Percentiles rank a stretch among this genome's conserved stretches.
These are phyloP conservation scores for Burhinus bistriatus DNA, from an alignment of 2,113 vertebrate genomes.

Conservation along the genomic window DNA sequence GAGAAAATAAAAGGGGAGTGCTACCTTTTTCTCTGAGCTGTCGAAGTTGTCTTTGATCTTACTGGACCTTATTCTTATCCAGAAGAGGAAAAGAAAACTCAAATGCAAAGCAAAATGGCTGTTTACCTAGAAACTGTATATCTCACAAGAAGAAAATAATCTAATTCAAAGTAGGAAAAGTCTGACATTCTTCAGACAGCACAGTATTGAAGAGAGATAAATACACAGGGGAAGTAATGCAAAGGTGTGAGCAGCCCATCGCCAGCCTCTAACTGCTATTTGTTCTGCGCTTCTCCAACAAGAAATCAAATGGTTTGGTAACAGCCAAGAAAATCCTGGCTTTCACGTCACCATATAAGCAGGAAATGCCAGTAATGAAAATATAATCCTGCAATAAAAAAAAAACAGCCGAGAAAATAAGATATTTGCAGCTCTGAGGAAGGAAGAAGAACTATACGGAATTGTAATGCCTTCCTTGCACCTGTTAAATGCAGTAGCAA, in stretches of 20 bases:
- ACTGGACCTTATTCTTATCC: background rate
- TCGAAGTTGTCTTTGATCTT: background rate
- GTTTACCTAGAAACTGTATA: background rate
- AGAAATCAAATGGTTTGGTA: background rate
- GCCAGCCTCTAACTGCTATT: background rate
- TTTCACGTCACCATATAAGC: background rate
- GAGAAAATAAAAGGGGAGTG: background rate
- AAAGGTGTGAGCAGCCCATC: background rate
- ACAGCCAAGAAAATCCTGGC: conserved; percentile 38
- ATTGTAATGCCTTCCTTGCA: background rate
- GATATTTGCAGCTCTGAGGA: background rate
- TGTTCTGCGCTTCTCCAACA: background rate
- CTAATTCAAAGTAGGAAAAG: background rate
- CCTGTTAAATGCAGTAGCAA: background rate
- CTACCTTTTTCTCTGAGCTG: background rate
- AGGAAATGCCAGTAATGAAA: conserved; percentile 38
- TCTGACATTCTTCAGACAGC: background rate
- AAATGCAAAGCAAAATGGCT: background rate
- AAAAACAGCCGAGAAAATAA: background rate
- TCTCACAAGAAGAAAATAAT: background rate
- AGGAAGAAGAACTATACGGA: background rate
- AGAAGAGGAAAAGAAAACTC: background rate
- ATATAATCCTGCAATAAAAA: conserved; percentile 6
- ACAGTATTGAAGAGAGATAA: background rate
- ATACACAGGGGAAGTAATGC: background rate